Evolutionary conservation across 2,797 vertebrate species (phyloP).

Genomic region (Pteronotus mesoamericanus): DNA sequence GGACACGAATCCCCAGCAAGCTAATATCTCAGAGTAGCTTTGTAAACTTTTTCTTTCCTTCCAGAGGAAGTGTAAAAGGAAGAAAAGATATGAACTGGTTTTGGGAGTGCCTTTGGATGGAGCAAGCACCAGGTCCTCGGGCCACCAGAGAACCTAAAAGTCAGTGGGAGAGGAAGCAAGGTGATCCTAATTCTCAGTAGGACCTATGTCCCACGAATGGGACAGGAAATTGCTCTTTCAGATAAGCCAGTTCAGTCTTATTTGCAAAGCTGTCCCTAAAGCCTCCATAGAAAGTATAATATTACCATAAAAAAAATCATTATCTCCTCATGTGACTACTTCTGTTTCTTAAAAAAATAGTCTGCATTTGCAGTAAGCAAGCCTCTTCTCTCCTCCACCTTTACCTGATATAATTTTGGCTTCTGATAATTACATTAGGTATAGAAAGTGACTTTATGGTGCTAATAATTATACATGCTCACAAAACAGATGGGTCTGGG

Average conservation of each 20-base stretch:
- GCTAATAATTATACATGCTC: constrained; percentile 73
- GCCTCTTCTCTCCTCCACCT: not conserved
- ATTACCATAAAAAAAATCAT: constrained; percentile 66
- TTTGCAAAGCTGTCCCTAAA: constrained; percentile 55
- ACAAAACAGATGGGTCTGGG: constrained; percentile 69
- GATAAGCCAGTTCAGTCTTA: constrained; percentile 48
- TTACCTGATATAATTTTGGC: constrained; percentile 57
- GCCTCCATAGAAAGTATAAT: constrained; percentile 55
- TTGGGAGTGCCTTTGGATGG: not conserved
- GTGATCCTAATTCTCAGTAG: not conserved
- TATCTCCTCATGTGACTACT: constrained; percentile 37
- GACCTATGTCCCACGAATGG: not conserved
- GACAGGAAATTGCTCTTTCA: constrained; percentile 20
- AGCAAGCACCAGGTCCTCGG: not conserved
- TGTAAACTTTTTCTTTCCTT: not conserved
- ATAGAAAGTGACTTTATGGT: constrained; percentile 71
- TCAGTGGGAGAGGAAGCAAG: not conserved
- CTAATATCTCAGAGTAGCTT: not conserved
- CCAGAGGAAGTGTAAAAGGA: not conserved
- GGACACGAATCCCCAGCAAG: not conserved
- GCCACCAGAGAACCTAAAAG: not conserved
- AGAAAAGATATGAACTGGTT: not conserved
- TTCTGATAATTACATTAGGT: constrained; percentile 72
- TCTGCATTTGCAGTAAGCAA: constrained; percentile 18
- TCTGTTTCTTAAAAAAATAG: constrained; percentile 55